Percentiles rank a stretch among this genome's conserved stretches.
Conservation (phyloP, 2,888 invertebrate species). For the Pterostichus madidus region DNA sequence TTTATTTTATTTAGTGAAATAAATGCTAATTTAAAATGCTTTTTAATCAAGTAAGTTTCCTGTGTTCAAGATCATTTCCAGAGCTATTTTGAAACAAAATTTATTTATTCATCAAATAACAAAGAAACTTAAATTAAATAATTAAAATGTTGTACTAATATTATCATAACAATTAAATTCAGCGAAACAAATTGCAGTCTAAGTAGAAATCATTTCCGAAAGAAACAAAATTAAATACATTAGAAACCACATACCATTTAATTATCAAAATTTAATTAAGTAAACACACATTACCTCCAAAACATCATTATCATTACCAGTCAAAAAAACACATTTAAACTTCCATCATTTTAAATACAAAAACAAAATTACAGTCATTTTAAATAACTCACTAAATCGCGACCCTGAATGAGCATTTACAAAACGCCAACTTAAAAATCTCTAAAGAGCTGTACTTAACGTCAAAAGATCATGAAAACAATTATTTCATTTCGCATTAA, state of each 20-base stretch:
- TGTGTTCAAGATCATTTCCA: too few species aligned
- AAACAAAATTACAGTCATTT: conserved; percentile 51
- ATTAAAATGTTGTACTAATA: too few species aligned
- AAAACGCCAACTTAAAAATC: conserved; percentile 42
- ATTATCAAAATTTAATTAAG: conserved; percentile 42
- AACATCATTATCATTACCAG: conserved; percentile 36
- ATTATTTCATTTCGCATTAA: conserved; percentile 6
- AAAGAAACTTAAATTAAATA: too few species aligned
- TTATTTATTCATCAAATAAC: too few species aligned
- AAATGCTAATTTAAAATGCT: too few species aligned
- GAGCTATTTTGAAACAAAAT: too few species aligned
- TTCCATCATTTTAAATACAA: conserved; percentile 41
- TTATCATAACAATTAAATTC: too few species aligned
- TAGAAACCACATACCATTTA: conserved; percentile 11
- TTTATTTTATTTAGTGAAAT: too few species aligned
- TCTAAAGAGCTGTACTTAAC: conserved; percentile 23
- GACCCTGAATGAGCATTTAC: conserved; percentile 31
- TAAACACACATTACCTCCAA: conserved; percentile 34
- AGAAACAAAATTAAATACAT: neutral
- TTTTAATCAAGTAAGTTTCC: too few species aligned
- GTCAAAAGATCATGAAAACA: conserved; percentile 49
- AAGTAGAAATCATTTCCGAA: too few species aligned
- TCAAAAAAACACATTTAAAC: conserved; percentile 28
- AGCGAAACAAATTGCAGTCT: too few species aligned
- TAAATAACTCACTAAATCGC: conserved; percentile 34